Conservation (phyloP, 2,888 invertebrate species). For the Unio delphinus region DNA sequence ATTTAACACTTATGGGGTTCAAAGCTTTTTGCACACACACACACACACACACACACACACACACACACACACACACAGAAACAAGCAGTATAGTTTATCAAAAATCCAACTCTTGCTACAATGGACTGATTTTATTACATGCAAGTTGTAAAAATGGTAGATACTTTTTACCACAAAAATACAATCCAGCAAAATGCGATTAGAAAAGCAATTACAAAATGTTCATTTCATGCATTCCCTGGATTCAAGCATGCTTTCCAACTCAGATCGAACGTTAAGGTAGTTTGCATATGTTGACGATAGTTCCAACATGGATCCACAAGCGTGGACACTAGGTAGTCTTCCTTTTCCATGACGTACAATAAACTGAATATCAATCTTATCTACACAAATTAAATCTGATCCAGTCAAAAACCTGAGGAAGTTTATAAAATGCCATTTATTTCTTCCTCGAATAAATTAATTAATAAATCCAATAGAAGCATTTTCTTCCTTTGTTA, state of each 20-base stretch:
- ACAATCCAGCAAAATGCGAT: no score
- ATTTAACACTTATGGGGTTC: no score
- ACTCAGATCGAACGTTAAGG: slow-evolving; percentile 12
- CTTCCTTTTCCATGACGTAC: slow-evolving; percentile 9
- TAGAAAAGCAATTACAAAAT: background rate
- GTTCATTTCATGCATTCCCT: slow-evolving; percentile 9
- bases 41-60: no score
- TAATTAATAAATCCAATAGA: slow-evolving; percentile 5
- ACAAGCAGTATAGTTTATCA: no score
- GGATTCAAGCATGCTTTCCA: slow-evolving; percentile 7
- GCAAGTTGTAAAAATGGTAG: no score
- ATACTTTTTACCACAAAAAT: no score
- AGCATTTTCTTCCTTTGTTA: slow-evolving; percentile 1
- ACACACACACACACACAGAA: no score
- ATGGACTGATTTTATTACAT: no score
- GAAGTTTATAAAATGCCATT: slow-evolving; percentile 2
- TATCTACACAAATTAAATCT: no score
- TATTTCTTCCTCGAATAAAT: slow-evolving; percentile 12
- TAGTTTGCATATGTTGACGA: slow-evolving; percentile 11
- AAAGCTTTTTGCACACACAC: no score
- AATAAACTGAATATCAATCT: no score
- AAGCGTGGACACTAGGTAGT: slow-evolving; percentile 11
- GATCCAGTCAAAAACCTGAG: slow-evolving; percentile 8
- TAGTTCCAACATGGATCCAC: slow-evolving; percentile 12
- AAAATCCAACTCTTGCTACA: no score